Evolutionary conservation across 2,888 invertebrate species (phyloP).

Genomic region (Drosophila melanosoma): DNA sequence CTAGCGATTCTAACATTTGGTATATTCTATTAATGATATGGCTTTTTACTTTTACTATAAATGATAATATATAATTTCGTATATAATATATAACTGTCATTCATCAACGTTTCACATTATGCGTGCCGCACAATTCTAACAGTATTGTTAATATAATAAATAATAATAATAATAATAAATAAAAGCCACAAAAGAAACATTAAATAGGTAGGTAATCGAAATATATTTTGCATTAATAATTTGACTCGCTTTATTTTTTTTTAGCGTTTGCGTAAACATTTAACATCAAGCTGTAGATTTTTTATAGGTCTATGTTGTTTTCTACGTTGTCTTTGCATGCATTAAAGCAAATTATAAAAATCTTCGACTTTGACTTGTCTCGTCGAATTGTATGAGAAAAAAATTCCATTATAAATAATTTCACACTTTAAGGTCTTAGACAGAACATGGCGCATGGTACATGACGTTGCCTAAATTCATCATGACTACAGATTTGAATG

Average conservation of each 20-base stretch:
- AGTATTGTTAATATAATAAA: conserved; percentile 36
- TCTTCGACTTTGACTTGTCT: conserved; percentile 10
- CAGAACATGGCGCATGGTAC: conserved; percentile 39
- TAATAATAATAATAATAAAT: conserved; percentile 37
- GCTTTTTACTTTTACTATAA: no score
- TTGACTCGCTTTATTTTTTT: conserved; percentile 24
- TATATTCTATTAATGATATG: no score
- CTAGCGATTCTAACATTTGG: no score
- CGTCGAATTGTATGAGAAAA: conserved; percentile 32
- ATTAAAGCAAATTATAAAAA: conserved; percentile 19
- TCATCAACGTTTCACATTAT: conserved; percentile 30
- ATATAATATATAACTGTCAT: conserved; percentile 29
- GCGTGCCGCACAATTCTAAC: conserved; percentile 13
- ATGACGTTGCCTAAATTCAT: conserved; percentile 35
- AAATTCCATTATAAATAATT: conserved; percentile 69
- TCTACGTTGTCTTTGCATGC: conserved; percentile 19
- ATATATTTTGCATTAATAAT: conserved; percentile 28
- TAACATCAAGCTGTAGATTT: conserved; percentile 63
- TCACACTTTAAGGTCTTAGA: conserved; percentile 48
- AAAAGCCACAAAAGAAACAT: conserved; percentile 14
- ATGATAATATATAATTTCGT: conserved; percentile 43
- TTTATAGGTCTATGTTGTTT: conserved; percentile 48
- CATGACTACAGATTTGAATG: conserved; percentile 20
- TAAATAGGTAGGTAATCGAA: neutral
- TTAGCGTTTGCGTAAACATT: conserved; percentile 52